Evolutionary conservation across 2,888 invertebrate species (phyloP).

Genomic region (Idaea aversata): DNA sequence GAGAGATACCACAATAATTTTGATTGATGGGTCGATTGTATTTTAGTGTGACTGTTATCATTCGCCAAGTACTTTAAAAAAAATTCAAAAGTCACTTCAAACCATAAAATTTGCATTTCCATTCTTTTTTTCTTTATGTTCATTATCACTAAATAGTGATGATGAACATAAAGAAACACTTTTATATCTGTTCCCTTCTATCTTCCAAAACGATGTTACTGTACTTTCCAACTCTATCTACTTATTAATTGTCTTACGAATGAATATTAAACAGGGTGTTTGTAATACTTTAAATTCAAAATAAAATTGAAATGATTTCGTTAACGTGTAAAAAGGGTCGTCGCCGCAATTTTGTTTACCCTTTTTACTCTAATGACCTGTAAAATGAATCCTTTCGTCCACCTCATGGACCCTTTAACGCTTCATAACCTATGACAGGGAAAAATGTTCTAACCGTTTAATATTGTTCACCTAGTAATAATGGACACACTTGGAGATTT

Average conservation of each 20-base stretch:
- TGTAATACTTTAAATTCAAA: slow-evolving; percentile 25
- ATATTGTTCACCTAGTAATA: slow-evolving; percentile 1
- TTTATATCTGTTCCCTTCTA: no score
- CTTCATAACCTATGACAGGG: slow-evolving; percentile 48
- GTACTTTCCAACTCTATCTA: background rate
- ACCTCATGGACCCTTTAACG: slow-evolving; percentile 51
- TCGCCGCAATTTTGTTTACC: slow-evolving; percentile 55
- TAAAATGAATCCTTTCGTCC: slow-evolving; percentile 57
- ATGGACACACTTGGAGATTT: background rate
- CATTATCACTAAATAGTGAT: no score
- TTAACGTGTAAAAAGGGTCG: slow-evolving; percentile 38
- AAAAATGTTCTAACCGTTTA: slow-evolving; percentile 50
- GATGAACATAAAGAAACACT: no score
- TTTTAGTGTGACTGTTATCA: no score
- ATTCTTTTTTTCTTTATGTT: no score
- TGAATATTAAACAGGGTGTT: slow-evolving; percentile 20
- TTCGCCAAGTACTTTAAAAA: no score
- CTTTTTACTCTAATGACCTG: slow-evolving; percentile 70
- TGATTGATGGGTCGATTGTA: no score
- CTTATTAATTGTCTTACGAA: slow-evolving; percentile 9
- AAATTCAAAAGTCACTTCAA: no score
- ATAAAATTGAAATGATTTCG: slow-evolving; percentile 34
- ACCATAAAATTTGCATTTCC: no score
- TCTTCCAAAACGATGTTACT: no score
- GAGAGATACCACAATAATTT: no score